These are phyloP conservation scores for Phalera bucephala DNA, from an alignment of 2,888 invertebrate species.

Conservation along the genomic window DNA sequence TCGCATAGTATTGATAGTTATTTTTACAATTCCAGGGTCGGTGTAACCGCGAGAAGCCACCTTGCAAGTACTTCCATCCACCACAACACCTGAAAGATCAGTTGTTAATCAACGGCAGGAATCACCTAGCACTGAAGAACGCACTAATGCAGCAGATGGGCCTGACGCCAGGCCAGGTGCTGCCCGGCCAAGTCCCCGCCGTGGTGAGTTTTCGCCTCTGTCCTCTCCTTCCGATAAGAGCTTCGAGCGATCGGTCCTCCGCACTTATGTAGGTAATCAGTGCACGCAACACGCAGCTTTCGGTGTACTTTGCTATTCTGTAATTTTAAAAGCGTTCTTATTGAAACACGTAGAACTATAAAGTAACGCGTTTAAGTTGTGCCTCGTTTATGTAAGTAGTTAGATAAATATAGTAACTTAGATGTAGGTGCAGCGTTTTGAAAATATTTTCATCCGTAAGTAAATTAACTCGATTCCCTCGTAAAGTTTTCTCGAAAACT, in stretches of 20 bases:
- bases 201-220: conserved; percentile 87
- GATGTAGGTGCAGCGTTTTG: conserved; percentile 18
- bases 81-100: conserved; percentile 99
- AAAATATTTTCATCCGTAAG: conserved; percentile 35
- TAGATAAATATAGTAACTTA: conserved; percentile 18
- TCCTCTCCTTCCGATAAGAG: conserved; percentile 31
- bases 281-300: conserved; percentile 79
- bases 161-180: conserved; percentile 94
- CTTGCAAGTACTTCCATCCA: conserved; percentile 99
- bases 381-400: conserved; percentile 37
- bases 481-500: conserved; percentile 46
- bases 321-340: conserved; percentile 58
- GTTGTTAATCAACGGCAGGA: conserved; percentile 99
- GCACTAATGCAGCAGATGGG: conserved; percentile 98
- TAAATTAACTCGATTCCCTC: conserved; percentile 39
- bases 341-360: conserved; percentile 59
- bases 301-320: conserved; percentile 70
- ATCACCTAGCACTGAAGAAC: conserved; percentile 99
- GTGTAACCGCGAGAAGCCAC: conserved; percentile 99
- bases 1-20: neutral
- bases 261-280: conserved; percentile 50
- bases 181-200: conserved; percentile 96
- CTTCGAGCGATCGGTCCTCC: conserved; percentile 77
- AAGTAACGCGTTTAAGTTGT: conserved; percentile 66
- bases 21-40: conserved; percentile 91